A percentile compares a stretch with the other conserved stretches of the same genome.
phyloP scores from a whole-genome alignment of 2,113 vertebrate species.

The Mionectes macconnelli region DNA sequence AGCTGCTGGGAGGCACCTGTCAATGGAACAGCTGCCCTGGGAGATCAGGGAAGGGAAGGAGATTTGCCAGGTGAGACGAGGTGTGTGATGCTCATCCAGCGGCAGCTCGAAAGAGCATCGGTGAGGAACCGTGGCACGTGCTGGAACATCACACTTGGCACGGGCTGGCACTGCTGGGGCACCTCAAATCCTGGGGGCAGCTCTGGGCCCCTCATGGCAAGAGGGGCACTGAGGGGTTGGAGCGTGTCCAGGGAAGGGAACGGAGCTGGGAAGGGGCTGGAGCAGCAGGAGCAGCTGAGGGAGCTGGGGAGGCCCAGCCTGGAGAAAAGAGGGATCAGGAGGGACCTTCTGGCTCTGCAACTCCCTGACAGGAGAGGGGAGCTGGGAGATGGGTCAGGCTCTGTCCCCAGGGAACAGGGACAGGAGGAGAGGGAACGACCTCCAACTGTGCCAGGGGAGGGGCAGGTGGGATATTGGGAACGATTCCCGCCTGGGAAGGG shows the following conservation, averaged over 20 bases:
- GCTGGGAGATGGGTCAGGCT: rapidly evolving
- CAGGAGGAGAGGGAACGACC: rapidly evolving
- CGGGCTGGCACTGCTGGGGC: not conserved
- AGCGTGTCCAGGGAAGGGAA: not conserved
- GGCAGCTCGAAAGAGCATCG: rapidly evolving
- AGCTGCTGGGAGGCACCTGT: not conserved
- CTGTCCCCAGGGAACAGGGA: not conserved
- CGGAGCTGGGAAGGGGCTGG: not conserved
- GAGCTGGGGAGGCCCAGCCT: not conserved
- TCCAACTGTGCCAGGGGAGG: rapidly evolving
- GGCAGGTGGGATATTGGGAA: rapidly evolving
- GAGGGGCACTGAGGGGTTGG: not conserved
- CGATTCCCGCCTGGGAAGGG: not conserved
- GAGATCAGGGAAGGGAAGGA: not conserved
- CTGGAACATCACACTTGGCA: not conserved
- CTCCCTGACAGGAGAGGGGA: not conserved
- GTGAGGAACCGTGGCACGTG: rapidly evolving
- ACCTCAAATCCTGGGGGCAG: not conserved
- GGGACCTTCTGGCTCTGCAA: not conserved
- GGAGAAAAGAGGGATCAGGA: not conserved
- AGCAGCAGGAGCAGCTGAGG: not conserved
- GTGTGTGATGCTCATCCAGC: not conserved
- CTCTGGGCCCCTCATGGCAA: not conserved
- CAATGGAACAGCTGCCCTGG: not conserved
- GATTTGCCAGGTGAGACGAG: not conserved